Percentiles rank a stretch among this genome's conserved stretches.
These are phyloP conservation scores for Marmota monax DNA, from an alignment of 2,113 vertebrate species.

Conservation along the genomic window DNA sequence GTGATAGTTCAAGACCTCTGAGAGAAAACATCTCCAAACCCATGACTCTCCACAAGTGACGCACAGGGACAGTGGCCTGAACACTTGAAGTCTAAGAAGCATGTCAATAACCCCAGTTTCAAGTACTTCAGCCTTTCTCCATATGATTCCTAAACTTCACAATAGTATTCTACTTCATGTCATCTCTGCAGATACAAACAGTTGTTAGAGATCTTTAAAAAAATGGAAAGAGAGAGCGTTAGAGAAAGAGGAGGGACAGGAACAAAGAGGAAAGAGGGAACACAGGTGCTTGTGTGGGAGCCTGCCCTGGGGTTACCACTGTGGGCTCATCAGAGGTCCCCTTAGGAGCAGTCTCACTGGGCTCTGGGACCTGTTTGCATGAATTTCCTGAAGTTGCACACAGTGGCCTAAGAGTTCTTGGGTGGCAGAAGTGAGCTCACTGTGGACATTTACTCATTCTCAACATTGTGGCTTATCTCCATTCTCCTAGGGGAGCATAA, in stretches of 20 bases:
- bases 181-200: not conserved
- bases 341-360: accelerated
- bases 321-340: not conserved
- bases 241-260: not conserved
- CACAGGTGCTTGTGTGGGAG: not conserved
- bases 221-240: not conserved
- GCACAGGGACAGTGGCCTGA: not conserved
- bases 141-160: not conserved
- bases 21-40: not conserved
- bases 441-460: not conserved
- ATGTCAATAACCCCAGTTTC: not conserved
- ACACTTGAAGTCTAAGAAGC: not conserved
- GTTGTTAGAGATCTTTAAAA: not conserved
- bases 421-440: not conserved
- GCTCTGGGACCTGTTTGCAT: not conserved
- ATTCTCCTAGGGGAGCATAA: not conserved
- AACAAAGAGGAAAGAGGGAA: not conserved
- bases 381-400: not conserved
- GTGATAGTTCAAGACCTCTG: not conserved
- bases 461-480: not conserved
- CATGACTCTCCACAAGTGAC: not conserved
- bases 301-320: accelerated
- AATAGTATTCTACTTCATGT: not conserved
- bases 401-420: not conserved
- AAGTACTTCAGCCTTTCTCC: not conserved